These are phyloP conservation scores for Mizuhopecten yessoensis DNA, from an alignment of 1,140 invertebrate species.

Conservation along the genomic window DNA sequence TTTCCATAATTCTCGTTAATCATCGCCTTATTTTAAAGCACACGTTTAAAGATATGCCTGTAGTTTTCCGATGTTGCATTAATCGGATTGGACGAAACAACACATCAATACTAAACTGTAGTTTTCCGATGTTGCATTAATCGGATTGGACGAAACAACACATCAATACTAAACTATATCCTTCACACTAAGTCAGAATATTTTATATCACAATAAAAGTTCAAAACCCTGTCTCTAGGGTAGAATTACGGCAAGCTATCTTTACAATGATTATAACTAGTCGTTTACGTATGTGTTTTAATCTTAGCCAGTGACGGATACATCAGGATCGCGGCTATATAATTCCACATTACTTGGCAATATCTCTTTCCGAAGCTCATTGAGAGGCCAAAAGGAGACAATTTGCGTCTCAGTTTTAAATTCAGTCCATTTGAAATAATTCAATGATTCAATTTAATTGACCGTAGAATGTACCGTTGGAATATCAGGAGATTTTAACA, in stretches of 20 bases:
- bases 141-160: too few relatives aligned
- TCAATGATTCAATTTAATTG: background rate
- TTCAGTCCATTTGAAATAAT: background rate
- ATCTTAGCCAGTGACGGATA: background rate
- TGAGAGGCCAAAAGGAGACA: background rate
- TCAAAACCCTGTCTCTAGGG: background rate
- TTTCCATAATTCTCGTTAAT: too few relatives aligned
- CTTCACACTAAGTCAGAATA: background rate
- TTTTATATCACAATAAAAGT: background rate
- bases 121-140: too few relatives aligned
- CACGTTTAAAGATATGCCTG: too few relatives aligned
- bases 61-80: too few relatives aligned
- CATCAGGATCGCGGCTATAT: background rate
- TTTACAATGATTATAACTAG: background rate
- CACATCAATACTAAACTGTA: too few relatives aligned
- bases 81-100: too few relatives aligned
- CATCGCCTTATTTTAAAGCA: too few relatives aligned
- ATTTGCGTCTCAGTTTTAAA: background rate
- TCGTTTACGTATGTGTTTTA: background rate
- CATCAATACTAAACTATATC: too few relatives aligned
- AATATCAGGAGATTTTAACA: background rate
- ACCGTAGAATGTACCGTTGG: background rate
- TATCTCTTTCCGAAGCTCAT: conserved; percentile 2
- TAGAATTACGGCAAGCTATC: background rate
- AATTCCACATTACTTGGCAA: conserved; percentile 7